phyloP scores from a whole-genome alignment of 2,113 vertebrate species.

The Myrmophylax atrothorax region DNA sequence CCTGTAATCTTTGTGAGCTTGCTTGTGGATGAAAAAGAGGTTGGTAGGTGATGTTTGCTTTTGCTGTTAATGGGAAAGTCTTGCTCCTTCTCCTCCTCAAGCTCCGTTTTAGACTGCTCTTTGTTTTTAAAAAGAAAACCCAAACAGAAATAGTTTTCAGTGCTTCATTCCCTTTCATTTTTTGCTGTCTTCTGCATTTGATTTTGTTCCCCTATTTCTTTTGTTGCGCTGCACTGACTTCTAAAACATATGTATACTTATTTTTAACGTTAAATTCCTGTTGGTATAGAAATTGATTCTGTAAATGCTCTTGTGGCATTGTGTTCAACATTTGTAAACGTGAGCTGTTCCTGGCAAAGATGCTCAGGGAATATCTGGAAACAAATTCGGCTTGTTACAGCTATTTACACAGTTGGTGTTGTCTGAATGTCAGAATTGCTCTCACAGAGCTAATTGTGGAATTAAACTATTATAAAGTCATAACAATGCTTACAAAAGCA shows the following conservation, averaged over 20 bases:
- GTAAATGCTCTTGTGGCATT: background rate
- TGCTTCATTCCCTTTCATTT: background rate
- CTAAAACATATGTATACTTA: background rate
- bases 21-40: background rate
- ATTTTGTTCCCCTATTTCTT: background rate
- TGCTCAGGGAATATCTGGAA: background rate
- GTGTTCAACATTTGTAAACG: background rate
- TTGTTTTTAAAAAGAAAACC: background rate
- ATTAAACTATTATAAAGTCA: conserved; percentile 8
- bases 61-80: background rate
- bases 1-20: background rate
- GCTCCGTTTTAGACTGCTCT: background rate
- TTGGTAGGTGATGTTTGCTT: conserved; percentile 22
- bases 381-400: background rate
- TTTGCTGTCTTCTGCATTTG: background rate
- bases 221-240: background rate
- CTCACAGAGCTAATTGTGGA: conserved; percentile 5
- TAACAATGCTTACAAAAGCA: background rate
- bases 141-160: background rate
- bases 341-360: background rate
- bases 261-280: background rate
- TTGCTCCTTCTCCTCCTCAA: background rate
- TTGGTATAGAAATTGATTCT: background rate
- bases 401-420: background rate
- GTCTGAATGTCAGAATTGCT: conserved; percentile 1